Evolutionary conservation across 2,888 invertebrate species (phyloP), one percentile per base, ranked within the genome.

Genomic region (Cosmia pyralina): DNA sequence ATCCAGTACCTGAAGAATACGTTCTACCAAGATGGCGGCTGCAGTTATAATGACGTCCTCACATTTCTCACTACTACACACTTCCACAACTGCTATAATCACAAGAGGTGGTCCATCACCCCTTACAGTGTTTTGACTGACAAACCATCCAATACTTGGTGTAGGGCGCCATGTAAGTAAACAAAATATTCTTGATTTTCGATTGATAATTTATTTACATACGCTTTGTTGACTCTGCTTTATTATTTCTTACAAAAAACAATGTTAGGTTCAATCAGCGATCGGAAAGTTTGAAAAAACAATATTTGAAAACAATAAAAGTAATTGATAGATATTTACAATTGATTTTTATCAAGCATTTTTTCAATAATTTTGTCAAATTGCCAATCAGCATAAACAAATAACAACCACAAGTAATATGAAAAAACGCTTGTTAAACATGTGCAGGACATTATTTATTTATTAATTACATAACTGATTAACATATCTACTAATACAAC

Each of bases 121-220:
- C 91, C 91, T 0, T 91, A 92, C 59, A 90, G 88, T 70, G 96
- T 97, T 0, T 88, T 95, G 38, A 97, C 98, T 0, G 97, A 98
- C 87, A 93, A 96, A 1, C 96, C 98, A 0, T 94, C 96, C 3
- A 97, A 97, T 79, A 97, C 98, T 0, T 97, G 96, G 85, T 97
- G 97, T 82, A 94, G 98, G 85, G 97, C 97, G 3, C 98, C 97
- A 0, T 83, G 86, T 86, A 69, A 71, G 85, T 82, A 65, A n/a
- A 53, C 4, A 8, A 41, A 15, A 17, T 50, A 5, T 17, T 0
- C 5, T 41, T 7, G 0, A 48, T 28, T 11, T n/a, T 50, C 2
- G 2, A 15, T 57, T 22, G 1, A 57, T 10, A 15, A 11, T 19
- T 10, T 46, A 41, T 34, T 57, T 19, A n/a, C 11, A 0, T 28